phyloP scores from a whole-genome alignment of 2,113 vertebrate species.

The Amia ocellicauda region DNA sequence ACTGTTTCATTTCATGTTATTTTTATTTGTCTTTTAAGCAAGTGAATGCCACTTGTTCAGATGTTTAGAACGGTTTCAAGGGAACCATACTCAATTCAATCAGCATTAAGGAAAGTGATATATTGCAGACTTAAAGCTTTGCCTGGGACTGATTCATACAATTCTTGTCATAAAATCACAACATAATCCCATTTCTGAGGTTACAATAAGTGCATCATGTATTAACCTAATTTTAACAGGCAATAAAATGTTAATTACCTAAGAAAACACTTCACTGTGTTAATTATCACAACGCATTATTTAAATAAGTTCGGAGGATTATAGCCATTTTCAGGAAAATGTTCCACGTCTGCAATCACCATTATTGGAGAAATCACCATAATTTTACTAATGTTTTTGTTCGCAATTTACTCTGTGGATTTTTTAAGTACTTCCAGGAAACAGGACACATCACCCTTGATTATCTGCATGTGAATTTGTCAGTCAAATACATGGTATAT shows the following conservation, averaged over 20 bases:
- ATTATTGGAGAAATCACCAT: not conserved
- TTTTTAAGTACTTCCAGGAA: too few species aligned
- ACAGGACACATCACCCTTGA: too few species aligned
- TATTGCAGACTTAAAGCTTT: not conserved
- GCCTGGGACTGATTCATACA: conserved; percentile 2
- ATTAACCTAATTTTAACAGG: conserved; percentile 12
- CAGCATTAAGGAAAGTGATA: not conserved
- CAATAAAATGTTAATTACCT: not conserved
- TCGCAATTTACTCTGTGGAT: not conserved
- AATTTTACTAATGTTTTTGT: not conserved
- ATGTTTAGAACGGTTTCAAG: conserved; percentile 10
- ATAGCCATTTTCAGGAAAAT: not conserved
- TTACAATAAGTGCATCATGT: conserved; percentile 3
- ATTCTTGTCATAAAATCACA: conserved; percentile 10
- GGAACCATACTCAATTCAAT: conserved; percentile 14
- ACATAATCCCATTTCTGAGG: conserved; percentile 13
- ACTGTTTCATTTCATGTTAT: not conserved
- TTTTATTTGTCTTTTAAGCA: conserved; percentile 10
- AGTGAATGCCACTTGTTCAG: conserved; percentile 4
- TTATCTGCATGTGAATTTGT: too few species aligned
- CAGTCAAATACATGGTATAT: too few species aligned
- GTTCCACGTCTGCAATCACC: conserved; percentile 1
- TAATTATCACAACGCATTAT: conserved; percentile 11
- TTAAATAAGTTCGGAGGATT: not conserved
- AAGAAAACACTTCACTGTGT: not conserved